Base-by-base conservation (phyloP, 2,888 invertebrate genomes). In the Ischnus inquisitorius region DNA sequence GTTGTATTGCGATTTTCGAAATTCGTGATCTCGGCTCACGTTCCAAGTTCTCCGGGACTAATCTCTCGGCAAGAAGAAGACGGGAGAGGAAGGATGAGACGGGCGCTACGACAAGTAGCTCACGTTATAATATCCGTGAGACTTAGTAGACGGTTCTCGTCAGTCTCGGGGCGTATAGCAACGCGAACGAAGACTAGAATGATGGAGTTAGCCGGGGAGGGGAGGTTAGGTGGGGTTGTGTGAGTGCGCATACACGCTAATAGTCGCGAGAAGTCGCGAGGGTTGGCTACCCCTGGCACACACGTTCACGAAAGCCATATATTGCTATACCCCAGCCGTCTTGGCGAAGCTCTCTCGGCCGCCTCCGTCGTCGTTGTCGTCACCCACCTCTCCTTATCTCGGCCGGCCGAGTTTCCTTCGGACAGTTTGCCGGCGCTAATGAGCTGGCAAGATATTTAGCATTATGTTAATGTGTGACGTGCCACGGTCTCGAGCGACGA, bases 361-460 rank as follows among this genome's bases (percentile, higher is more conserved):
- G 65, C 16, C 51, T 74, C n/a, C 62, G 46, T 28, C 75, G 51
- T 64, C 75, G 71, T 77, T 76, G 41, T 78, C 34, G 34, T 34
- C 34, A 34, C 34, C 34, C 34, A 8, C 34, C 34, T 34, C 90
- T 89, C 88, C 93, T 93, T 93, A 93, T 93, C 93, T 92, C 87
- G 86, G 87, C 84, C 91, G 90, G 89, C 90, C 90, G 92, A 92
- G 91, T 93, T 92, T 91, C 91, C 91, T 34, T 91, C 90, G 93
- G 93, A 93, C 93, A 93, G 92, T 92, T 93, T 92, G 90, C 91
- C 89, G 88, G 90, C 91, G 92, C 92, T 93, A 93, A 93, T 93
- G 93, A 93, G 93, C 93, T 92, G 90, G 93, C 91, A 92, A 91
- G 92, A 92, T 93, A 93, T 93, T 93, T 93, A 93, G 92, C 92